A percentile compares a stretch with the other conserved stretches of the same genome.
Conservation (phyloP, 2,888 invertebrate genomes). For the Nomada ruficornis region DNA sequence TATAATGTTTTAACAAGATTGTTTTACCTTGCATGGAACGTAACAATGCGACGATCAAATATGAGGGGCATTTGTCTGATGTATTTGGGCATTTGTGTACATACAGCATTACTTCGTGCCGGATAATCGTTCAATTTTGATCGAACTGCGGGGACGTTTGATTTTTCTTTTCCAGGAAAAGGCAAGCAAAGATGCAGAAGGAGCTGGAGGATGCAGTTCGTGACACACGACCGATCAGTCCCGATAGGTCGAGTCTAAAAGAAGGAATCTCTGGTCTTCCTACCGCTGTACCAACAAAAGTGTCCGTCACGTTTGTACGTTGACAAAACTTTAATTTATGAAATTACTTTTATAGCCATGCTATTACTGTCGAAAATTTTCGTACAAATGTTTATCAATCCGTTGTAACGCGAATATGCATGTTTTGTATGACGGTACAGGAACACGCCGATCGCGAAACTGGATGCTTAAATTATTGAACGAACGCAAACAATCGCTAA, state of each 20-base stretch:
- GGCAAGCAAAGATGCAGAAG: slow-evolving; percentile 94
- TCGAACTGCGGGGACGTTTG: background rate
- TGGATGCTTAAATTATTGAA: slow-evolving; percentile 10
- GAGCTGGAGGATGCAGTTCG: slow-evolving; percentile 97
- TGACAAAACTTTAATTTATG: slow-evolving; percentile 70
- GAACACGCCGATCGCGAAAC: slow-evolving; percentile 21
- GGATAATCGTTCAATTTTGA: background rate
- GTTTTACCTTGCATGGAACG: slow-evolving; percentile 56
- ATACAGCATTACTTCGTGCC: background rate
- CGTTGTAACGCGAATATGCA: slow-evolving; percentile 59
- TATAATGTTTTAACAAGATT: slow-evolving; percentile 34
- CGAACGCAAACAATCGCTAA: no score
- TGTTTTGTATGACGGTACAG: slow-evolving; percentile 52
- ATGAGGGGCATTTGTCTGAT: slow-evolving; percentile 28
- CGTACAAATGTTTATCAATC: slow-evolving; percentile 47
- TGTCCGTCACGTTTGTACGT: slow-evolving; percentile 91
- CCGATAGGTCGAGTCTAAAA: slow-evolving; percentile 85
- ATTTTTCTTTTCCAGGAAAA: slow-evolving; percentile 88
- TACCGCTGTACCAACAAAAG: slow-evolving; percentile 88
- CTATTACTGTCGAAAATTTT: slow-evolving; percentile 35
- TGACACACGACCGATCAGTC: slow-evolving; percentile 86
- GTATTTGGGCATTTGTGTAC: slow-evolving; percentile 17
- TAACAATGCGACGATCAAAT: slow-evolving; percentile 41
- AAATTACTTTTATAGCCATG: slow-evolving; percentile 37
- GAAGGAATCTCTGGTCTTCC: slow-evolving; percentile 83